Conservation (phyloP, 2,113 vertebrate genomes). For the Hemiscyllium ocellatum region DNA sequence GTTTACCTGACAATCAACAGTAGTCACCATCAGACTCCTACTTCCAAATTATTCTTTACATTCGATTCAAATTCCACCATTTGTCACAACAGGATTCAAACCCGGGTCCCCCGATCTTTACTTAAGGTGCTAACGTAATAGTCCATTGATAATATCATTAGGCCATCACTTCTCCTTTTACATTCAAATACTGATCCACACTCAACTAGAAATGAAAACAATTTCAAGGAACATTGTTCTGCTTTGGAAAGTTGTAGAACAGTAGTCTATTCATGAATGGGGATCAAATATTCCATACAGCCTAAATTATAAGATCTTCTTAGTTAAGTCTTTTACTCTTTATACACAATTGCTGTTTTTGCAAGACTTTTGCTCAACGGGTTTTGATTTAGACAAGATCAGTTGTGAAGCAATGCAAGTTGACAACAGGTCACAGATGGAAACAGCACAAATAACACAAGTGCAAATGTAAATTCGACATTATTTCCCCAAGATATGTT, state of each 20-base stretch:
- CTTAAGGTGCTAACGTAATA: too few relatives aligned
- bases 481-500: neutral
- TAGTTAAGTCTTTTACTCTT: neutral
- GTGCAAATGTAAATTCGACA: neutral
- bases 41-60: too few relatives aligned
- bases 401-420: neutral
- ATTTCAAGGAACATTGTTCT: neutral
- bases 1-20: too few relatives aligned
- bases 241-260: neutral
- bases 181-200: neutral
- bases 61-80: too few relatives aligned
- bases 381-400: neutral
- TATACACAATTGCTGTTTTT: neutral
- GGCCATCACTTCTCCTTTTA: too few relatives aligned
- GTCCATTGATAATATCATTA: too few relatives aligned
- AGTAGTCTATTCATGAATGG: neutral
- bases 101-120: too few relatives aligned
- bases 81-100: too few relatives aligned
- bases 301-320: neutral
- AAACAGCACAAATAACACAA: neutral
- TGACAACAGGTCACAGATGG: neutral
- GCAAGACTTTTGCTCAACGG: neutral
- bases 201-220: too few relatives aligned
- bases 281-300: neutral
- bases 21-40: too few relatives aligned